Base-by-base conservation (phyloP, 2,888 invertebrate species). In the Timema cristinae region DNA sequence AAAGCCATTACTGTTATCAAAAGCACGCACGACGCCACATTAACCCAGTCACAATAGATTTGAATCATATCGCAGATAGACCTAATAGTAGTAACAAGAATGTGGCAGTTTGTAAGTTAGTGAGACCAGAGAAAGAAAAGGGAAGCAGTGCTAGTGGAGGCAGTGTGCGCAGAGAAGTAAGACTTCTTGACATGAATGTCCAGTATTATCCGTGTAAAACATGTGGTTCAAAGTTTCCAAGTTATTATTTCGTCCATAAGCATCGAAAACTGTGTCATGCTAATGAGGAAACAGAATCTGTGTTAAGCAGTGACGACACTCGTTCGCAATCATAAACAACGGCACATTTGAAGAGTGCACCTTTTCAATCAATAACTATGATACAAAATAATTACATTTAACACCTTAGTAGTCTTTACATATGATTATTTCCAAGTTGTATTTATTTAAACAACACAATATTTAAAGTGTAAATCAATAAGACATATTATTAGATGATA, bases 191-290 rank as follows among this genome's bases (percentile, higher is more conserved):
- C 78, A 87, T 93, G 81, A 90, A 94, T 79, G 88, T 95, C 0
- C 95, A 95, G 81, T 95, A 95, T 84, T 95, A 95, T 83, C 95
- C 95, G 0, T 95, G 95, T 83, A 95, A 95, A 83, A 94, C 92
- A 0, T 95, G 95, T 82, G 95, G 95, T 32, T 92, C 89, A 78
- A 95, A 95, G 81, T 95, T 95, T 81, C 95, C 95, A 1, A 94
- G 94, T 76, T 95, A 95, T 81, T 95, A 95, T 83, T 95, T 95
- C 84, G 95, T 95, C 48, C 95, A 95, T 81, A 95, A 95, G 80
- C 95, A 95, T 81, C 85, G 94, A 70, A 94, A 94, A 83, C 83
- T 91, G 78, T 94, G 94, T 79, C 95, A 95, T 80, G 89, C 90
- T 0, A 89, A 89, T 69, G 89, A 89, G 76, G 81, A 72, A 52